Percentiles rank a stretch among this genome's conserved stretches.
These are phyloP conservation scores for Anoplopoma fimbria DNA, from an alignment of 2,113 vertebrate genomes.

Conservation along the genomic window DNA sequence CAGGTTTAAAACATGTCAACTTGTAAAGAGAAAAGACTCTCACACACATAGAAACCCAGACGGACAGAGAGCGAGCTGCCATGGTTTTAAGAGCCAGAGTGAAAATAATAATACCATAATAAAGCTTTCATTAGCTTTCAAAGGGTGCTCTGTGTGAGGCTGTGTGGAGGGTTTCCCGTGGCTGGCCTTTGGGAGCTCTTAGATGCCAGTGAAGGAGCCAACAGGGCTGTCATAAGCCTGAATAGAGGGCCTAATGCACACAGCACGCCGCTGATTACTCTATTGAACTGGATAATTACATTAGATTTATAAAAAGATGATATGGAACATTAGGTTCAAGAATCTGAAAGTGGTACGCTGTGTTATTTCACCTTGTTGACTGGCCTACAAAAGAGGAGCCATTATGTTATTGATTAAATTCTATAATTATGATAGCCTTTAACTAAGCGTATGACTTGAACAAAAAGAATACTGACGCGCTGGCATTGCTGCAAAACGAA, in stretches of 20 bases:
- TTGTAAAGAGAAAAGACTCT: not conserved
- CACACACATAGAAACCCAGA: conserved; percentile 5
- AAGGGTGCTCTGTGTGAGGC: conserved; percentile 77
- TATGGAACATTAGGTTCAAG: conserved; percentile 43
- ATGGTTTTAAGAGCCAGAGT: conserved; percentile 47
- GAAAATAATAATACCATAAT: conserved; percentile 77
- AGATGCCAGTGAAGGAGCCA: conserved; percentile 56
- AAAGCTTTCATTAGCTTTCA: conserved; percentile 78
- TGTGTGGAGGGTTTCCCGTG: conserved; percentile 65
- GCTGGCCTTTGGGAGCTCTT: conserved; percentile 59
- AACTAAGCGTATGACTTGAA: not conserved
- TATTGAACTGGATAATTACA: conserved; percentile 63
- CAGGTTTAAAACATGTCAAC: conserved; percentile 30
- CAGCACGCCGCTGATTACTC: conserved; percentile 62
- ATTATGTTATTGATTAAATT: conserved; percentile 12
- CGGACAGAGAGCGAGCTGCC: conserved; percentile 15
- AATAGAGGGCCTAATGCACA: conserved; percentile 50
- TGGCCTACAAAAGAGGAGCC: conserved; percentile 15
- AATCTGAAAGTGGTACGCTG: conserved; percentile 23
- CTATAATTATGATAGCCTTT: not conserved
- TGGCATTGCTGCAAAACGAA: not conserved
- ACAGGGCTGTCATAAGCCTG: conserved; percentile 53
- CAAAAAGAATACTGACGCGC: not conserved
- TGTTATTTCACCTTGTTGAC: conserved; percentile 42
- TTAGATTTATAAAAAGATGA: conserved; percentile 54